These are phyloP conservation scores for Dolichallabes microphthalmus DNA, from an alignment of 2,113 vertebrate genomes.

Conservation along the genomic window DNA sequence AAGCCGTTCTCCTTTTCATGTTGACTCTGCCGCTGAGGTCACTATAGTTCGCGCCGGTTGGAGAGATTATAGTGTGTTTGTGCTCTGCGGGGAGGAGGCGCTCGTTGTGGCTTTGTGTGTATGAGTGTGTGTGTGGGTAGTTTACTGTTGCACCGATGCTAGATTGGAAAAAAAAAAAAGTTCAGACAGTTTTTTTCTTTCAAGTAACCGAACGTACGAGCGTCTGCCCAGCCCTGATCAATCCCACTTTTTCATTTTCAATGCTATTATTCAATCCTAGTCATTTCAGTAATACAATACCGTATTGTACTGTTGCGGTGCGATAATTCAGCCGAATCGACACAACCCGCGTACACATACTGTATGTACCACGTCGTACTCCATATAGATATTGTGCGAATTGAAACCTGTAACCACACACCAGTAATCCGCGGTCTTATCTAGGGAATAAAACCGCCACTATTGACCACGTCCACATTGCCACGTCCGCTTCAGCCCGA, in stretches of 20 bases:
- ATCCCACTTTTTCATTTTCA: too few species aligned
- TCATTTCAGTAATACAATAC: too few species aligned
- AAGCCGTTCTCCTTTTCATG: conserved; percentile 24
- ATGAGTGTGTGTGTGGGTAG: neutral
- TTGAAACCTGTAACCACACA: neutral
- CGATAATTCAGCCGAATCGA: neutral
- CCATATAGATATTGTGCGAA: neutral
- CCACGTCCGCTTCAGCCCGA: neutral
- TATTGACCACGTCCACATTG: neutral
- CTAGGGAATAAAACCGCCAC: neutral
- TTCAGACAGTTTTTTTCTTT: neutral
- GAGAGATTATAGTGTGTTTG: conserved; percentile 13
- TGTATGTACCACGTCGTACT: too few species aligned
- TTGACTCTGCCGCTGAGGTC: conserved; percentile 26
- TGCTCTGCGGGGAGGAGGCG: conserved; percentile 4
- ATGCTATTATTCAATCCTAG: too few species aligned
- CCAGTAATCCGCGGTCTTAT: neutral
- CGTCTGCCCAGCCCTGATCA: neutral
- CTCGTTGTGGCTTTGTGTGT: conserved; percentile 19
- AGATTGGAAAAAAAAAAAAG: neutral
- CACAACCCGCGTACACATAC: neutral
- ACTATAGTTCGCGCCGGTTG: neutral
- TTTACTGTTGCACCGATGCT: neutral
- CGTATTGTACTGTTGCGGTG: neutral
- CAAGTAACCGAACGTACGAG: neutral